phyloP scores from a whole-genome alignment of 2,113 vertebrate species.

The Patagioenas fasciata region DNA sequence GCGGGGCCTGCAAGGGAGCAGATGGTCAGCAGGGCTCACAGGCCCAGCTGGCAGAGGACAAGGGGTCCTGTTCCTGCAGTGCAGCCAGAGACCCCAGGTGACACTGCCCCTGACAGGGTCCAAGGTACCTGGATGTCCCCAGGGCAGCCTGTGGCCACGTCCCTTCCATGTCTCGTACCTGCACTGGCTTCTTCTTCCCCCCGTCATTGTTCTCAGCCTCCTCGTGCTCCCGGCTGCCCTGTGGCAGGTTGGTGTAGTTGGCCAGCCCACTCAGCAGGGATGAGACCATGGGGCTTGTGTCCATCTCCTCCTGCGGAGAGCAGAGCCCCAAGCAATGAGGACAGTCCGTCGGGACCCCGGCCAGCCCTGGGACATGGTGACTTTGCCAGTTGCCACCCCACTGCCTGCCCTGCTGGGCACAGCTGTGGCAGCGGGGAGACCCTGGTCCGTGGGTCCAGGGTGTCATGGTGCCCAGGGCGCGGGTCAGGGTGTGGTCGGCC shows the following conservation, averaged over 20 bases:
- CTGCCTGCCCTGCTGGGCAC: accelerated
- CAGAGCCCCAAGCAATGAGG: accelerated
- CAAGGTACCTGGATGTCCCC: accelerated
- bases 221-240: constrained; percentile 94
- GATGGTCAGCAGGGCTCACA: not conserved
- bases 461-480: accelerated
- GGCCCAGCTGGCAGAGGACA: not conserved
- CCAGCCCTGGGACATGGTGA: not conserved
- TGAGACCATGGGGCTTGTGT: constrained; percentile 98
- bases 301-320: constrained; percentile 92
- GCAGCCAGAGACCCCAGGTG: not conserved
- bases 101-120: accelerated
- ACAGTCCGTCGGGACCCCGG: not conserved
- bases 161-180: constrained; percentile 55
- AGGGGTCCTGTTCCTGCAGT: not conserved
- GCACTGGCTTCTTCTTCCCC: constrained; percentile 80
- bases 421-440: accelerated
- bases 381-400: not conserved
- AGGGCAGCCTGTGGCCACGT: not conserved
- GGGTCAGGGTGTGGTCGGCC: accelerated
- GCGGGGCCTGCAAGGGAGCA: constrained; percentile 80
- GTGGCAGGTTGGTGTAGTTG: constrained; percentile 96
- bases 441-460: not conserved
- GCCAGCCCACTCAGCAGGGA: constrained; percentile 95
- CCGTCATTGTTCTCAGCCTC: constrained; percentile 96